A percentile compares a stretch with the other conserved stretches of the same genome.
phyloP scores from a whole-genome alignment of 2,797 vertebrate species.

The Takifugu rubripes region DNA sequence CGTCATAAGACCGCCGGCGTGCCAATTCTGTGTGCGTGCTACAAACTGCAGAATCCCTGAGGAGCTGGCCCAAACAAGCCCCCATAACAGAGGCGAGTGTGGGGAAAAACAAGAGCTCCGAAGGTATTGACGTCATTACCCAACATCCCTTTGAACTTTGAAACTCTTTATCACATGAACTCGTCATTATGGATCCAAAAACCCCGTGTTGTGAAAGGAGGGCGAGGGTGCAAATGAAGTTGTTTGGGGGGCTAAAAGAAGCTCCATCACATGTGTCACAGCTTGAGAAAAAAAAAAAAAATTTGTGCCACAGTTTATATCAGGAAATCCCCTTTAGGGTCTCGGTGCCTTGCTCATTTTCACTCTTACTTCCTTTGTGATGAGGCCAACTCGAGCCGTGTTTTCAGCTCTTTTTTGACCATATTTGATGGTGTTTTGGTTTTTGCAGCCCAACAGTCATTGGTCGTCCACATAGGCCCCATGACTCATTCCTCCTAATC shows the following conservation, averaged over 20 bases:
- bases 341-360: neutral
- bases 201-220: no score
- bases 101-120: neutral
- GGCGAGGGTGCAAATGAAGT: neutral
- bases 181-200: no score
- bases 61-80: neutral
- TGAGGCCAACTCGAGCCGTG: neutral
- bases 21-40: neutral
- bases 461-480: slow-evolving; percentile 43
- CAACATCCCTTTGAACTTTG: slow-evolving; percentile 28
- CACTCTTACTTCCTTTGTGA: slow-evolving; percentile 14
- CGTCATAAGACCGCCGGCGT: slow-evolving; percentile 35
- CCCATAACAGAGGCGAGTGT: neutral
- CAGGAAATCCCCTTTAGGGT: neutral
- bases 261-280: neutral
- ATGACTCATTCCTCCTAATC: slow-evolving; percentile 66
- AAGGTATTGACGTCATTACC: neutral
- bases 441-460: slow-evolving; percentile 15
- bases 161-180: neutral
- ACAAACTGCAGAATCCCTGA: neutral
- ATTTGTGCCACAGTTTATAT: neutral
- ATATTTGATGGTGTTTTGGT: slow-evolving; percentile 1
- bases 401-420: no score
- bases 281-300: neutral
- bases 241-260: neutral